phyloP scores from a whole-genome alignment of 2,113 vertebrate species.

The Tapirus terrestris region DNA sequence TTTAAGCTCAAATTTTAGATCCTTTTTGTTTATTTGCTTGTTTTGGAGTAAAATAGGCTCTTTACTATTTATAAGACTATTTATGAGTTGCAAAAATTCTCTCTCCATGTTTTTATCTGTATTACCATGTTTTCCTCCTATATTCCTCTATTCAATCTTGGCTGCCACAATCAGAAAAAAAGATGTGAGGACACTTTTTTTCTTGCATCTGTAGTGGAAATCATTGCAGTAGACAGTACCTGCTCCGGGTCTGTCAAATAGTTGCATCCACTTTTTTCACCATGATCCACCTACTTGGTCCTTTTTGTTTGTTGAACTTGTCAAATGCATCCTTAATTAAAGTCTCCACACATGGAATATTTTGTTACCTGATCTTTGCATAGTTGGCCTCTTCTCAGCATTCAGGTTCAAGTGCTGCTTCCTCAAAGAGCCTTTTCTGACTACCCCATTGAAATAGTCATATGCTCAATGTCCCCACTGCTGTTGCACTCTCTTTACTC shows the following conservation, averaged over 20 bases:
- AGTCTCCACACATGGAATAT: background rate
- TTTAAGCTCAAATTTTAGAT: background rate
- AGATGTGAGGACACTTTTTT: background rate
- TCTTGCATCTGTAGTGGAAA: background rate
- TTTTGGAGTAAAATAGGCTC: background rate
- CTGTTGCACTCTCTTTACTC: background rate
- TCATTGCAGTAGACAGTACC: background rate
- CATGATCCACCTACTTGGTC: background rate
- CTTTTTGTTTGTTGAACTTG: background rate
- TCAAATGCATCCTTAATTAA: background rate
- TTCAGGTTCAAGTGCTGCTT: background rate
- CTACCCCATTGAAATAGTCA: background rate
- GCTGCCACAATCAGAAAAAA: background rate
- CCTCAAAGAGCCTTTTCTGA: background rate
- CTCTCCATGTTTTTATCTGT: background rate
- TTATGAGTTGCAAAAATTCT: background rate
- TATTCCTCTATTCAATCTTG: background rate
- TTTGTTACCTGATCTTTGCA: background rate
- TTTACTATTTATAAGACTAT: background rate
- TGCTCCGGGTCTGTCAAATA: background rate
- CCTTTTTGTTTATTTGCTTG: background rate
- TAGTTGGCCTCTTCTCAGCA: background rate
- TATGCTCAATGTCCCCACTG: background rate
- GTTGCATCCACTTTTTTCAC: background rate
- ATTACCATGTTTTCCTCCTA: background rate